These are phyloP conservation scores for Gulo gulo DNA, from an alignment of 2,113 vertebrate species.

Conservation along the genomic window DNA sequence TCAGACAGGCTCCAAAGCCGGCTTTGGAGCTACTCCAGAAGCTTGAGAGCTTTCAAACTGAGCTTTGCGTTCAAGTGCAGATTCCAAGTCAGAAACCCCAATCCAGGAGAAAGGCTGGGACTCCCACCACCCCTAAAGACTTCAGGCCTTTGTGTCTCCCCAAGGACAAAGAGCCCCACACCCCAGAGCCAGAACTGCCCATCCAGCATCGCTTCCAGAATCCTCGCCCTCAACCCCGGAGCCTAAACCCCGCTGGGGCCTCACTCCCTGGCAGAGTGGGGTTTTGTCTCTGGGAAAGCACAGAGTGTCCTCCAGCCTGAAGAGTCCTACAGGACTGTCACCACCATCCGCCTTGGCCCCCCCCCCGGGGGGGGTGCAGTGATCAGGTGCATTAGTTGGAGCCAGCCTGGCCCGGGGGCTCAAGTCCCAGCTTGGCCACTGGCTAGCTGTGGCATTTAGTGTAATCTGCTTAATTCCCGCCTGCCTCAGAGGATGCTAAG, in stretches of 20 bases:
- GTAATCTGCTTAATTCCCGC: background rate
- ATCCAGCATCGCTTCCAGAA: background rate
- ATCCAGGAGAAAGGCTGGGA: background rate
- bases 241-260: background rate
- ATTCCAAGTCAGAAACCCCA: background rate
- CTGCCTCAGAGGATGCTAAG: background rate
- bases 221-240: background rate
- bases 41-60: background rate
- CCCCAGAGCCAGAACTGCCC: background rate
- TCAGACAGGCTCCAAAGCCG: background rate
- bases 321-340: background rate
- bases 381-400: background rate
- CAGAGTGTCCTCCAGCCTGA: rapidly evolving
- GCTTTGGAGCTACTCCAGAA: background rate
- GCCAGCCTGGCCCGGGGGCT: background rate
- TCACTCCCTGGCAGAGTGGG: rapidly evolving
- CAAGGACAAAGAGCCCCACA: background rate
- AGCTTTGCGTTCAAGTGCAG: background rate
- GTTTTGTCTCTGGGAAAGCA: background rate
- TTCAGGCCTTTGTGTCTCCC: background rate
- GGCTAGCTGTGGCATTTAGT: background rate
- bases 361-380: background rate
- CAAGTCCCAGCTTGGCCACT: background rate
- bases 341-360: too few species aligned
- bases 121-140: background rate